Conservation (phyloP, 2,888 invertebrate genomes). For the Eumerus sabulonum region DNA sequence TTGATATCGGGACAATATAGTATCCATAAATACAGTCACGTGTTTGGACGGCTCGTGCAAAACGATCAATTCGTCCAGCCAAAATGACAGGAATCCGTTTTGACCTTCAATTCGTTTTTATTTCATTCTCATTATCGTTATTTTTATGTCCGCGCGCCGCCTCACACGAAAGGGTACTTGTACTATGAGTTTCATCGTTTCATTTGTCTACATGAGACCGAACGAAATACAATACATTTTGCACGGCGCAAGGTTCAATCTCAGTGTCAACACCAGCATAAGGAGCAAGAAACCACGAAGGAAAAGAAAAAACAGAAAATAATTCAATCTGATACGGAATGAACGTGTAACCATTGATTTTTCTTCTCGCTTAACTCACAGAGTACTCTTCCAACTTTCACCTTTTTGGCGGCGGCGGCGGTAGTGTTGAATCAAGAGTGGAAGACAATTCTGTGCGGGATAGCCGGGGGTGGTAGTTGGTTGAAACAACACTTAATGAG, state of each 20-base stretch:
- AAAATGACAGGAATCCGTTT: constrained; percentile 20
- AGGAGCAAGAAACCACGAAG: constrained; percentile 29
- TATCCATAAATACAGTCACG: constrained; percentile 25
- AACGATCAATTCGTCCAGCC: constrained; percentile 30
- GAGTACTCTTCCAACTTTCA: constrained; percentile 53
- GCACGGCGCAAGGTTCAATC: constrained; percentile 24
- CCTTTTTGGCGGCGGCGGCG: constrained; percentile 34
- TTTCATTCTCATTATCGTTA: background rate
- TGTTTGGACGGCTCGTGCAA: constrained; percentile 11
- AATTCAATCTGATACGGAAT: constrained; percentile 14
- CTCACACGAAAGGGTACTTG: background rate
- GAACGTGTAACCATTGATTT: constrained; percentile 53
- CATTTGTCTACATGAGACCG: too few species aligned
- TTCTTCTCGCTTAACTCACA: constrained; percentile 53
- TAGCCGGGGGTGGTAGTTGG: constrained; percentile 21
- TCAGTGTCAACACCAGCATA: constrained; percentile 17
- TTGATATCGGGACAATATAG: background rate
- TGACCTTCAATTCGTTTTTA: constrained; percentile 41
- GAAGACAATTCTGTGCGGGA: constrained; percentile 16
- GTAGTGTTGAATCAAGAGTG: constrained; percentile 32
- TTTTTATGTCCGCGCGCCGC: constrained; percentile 8
- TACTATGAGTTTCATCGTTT: too few species aligned
- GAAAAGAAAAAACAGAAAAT: too few species aligned
- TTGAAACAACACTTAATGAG: constrained; percentile 49
- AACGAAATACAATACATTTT: background rate